Conservation (phyloP, 2,888 invertebrate species). For the Automeris io region DNA sequence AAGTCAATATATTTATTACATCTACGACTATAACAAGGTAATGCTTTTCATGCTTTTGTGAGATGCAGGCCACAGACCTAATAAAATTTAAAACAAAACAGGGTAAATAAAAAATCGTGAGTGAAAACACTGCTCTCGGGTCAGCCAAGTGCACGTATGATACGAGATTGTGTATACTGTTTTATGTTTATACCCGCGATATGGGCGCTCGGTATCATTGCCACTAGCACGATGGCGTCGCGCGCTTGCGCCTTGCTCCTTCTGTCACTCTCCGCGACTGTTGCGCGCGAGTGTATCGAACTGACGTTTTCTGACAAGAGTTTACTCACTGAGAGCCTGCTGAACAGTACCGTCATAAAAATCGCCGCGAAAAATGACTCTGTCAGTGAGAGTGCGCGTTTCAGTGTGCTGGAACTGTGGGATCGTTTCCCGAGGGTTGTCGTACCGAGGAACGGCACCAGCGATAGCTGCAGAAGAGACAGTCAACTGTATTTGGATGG, state of each 20-base stretch:
- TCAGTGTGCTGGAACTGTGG: slow-evolving; percentile 56
- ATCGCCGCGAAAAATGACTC: slow-evolving; percentile 44
- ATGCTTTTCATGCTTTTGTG: no score
- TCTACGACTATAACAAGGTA: no score
- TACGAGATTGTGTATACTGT: slow-evolving; percentile 19
- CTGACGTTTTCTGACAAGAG: slow-evolving; percentile 51
- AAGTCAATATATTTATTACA: no score
- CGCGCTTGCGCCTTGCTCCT: slow-evolving; percentile 55
- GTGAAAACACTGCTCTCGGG: no score
- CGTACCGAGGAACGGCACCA: slow-evolving; percentile 63
- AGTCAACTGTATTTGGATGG: slow-evolving; percentile 52
- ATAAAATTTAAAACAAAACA: no score
- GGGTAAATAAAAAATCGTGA: no score
- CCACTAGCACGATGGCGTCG: slow-evolving; percentile 52
- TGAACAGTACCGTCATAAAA: slow-evolving; percentile 53
- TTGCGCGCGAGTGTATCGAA: slow-evolving; percentile 62
- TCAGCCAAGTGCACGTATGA: slow-evolving; percentile 18
- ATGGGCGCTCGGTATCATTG: slow-evolving; percentile 43
- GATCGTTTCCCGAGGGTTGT: slow-evolving; percentile 58
- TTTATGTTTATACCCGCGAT: slow-evolving; percentile 35
- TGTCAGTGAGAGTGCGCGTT: slow-evolving; percentile 35
- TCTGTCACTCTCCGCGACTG: slow-evolving; percentile 30
- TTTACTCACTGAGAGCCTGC: slow-evolving; percentile 40
- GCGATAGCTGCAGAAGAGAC: slow-evolving; percentile 63
- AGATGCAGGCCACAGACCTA: no score